phyloP scores from a whole-genome alignment of 2,888 invertebrate genomes.

The Papilio demoleus region DNA sequence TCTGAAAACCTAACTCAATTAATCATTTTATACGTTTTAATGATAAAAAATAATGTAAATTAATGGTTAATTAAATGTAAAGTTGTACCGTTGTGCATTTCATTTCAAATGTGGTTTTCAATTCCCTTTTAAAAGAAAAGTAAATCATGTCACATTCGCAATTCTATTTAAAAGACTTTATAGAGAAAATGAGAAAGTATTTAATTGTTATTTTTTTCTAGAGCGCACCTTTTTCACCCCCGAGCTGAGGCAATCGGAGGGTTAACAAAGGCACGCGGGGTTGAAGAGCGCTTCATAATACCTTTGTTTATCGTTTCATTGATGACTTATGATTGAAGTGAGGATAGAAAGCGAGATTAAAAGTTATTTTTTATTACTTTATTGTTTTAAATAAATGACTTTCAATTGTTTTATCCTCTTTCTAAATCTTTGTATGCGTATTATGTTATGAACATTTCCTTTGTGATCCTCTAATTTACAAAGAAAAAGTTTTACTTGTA shows the following conservation, averaged over 20 bases:
- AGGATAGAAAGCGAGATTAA: not conserved
- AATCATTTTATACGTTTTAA: no score
- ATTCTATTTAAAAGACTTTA: not conserved
- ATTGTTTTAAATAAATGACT: not conserved
- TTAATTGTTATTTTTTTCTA: constrained; percentile 31
- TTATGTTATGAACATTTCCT: no score
- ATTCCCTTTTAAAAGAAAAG: not conserved
- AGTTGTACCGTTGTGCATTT: not conserved
- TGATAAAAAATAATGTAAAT: not conserved
- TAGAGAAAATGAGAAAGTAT: constrained; percentile 2
- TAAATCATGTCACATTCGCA: constrained; percentile 4
- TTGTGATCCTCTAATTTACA: no score
- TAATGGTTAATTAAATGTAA: not conserved
- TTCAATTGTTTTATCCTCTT: not conserved
- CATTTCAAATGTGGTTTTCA: not conserved
- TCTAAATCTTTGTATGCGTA: no score
- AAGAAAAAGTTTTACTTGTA: no score
- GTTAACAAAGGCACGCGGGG: constrained; percentile 17
- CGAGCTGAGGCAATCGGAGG: constrained; percentile 22
- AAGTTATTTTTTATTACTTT: not conserved
- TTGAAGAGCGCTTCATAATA: constrained; percentile 26
- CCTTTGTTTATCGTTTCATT: constrained; percentile 32
- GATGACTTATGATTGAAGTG: constrained; percentile 25
- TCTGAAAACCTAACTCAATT: no score
- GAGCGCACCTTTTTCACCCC: constrained; percentile 13